Base-by-base conservation (phyloP, 2,113 vertebrate genomes). In the Phodopus roborovskii region DNA sequence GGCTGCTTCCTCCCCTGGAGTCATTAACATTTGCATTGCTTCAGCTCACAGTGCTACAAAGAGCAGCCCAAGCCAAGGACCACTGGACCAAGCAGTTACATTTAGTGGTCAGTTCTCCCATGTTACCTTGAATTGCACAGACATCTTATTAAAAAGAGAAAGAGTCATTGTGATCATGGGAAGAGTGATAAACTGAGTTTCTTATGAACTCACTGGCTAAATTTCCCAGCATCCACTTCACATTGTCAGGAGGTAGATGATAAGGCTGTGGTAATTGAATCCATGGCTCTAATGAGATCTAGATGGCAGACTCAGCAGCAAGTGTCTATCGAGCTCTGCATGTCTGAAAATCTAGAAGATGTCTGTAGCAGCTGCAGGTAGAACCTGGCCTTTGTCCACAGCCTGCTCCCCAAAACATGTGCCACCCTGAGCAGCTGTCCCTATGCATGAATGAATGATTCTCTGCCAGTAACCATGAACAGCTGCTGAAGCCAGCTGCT, bases 401-500 rank as follows among this genome's bases (percentile, higher is more conserved):
- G 22, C 64, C 48, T 71, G 74, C 2, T 36, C 36, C 36, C 36
- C 15, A 42, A 58, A 96, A 90, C 85, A 94, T 36, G 70, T 92
- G 92, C 82, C 48, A 75, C 73, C 66, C 39, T 48, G 88, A 94
- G 77, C 96, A 97, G 88, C 97, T 98, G 96, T 93, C 82, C 85
- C 62, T 42, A 56, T 36, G 39, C 68, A 50, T 68, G 93, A 92
- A 79, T 36, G 73, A 75, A 53, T 96, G 78, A 75, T 36, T 64
- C 50, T 88, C 84, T 77, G 50, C 42, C 92, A 93, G 50, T 19
- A 78, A 92, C 89, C 79, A 42, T 11, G 17, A 81, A 71, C 88
- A 97, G 92, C 81, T 97, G 96, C 53, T 88, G 24, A 86, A 84
- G 66, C 79, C 96, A 97, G 92, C 88, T 96, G 93, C 88, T 42